Evolutionary conservation across 2,888 invertebrate species (phyloP), one percentile per base, ranked within the genome.

Genomic region (Cephus sareptanus): DNA sequence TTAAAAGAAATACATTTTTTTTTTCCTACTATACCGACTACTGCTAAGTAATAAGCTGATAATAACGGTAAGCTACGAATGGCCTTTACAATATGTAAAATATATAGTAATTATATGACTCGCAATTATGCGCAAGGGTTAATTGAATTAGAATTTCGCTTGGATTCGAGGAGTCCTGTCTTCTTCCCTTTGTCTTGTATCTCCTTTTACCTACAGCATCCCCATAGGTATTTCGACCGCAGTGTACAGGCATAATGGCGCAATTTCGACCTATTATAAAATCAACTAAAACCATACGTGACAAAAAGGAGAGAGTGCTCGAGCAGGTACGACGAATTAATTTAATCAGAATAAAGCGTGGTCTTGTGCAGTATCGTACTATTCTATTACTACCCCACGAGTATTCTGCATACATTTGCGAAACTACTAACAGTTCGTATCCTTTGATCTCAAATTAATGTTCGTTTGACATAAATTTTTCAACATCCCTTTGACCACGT

Each of bases 141-240:
- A 88, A 89, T 89, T 89, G 85, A 89, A 89, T 89, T 89, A 87
- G 85, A 89, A 88, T 88, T 87, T 87, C 83, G 81, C 85, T 81
- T 83, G 85, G 83, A 80, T 82, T 84, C 84, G 81, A 78, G 81
- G 40, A 70, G 30, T 70, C 23, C 30, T 11, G 30, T 70, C 70
- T 33, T 30, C 70, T 30, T 70, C 70, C 33, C 70, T 33, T 15
- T 80, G 81, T 75, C 81, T 81, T 71, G 15, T 33, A 13, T 71
- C 71, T 71, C 71, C 30, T 33, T 71, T 80, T 81, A 83, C 81
- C 80, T 82, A 80, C 84, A 85, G 81, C 82, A 34, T 68, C n/a
- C 37, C 56, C 56, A n/a, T 15, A 69, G 34, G 34, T 69, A 34
- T 40, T 73, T 34, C 69, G 33, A 40, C 75, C 30, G 56, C 71